Conservation (phyloP, 2,113 vertebrate species). For the Ranitomeya variabilis region DNA sequence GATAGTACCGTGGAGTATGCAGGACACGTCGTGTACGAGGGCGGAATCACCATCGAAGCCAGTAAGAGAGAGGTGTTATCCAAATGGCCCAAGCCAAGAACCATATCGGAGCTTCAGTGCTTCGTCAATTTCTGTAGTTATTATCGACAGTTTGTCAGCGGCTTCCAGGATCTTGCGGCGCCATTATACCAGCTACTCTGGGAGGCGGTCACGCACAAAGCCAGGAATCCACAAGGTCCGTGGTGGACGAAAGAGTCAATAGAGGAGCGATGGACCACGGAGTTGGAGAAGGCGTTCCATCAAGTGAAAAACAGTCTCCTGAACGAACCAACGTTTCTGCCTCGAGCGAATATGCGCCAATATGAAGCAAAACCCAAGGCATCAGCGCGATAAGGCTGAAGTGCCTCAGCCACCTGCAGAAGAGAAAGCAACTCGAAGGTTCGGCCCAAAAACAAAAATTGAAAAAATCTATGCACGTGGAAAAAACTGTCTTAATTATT, state of each 20-base stretch:
- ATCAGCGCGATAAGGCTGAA: background rate
- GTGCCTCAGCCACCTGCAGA: background rate
- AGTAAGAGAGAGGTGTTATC: background rate
- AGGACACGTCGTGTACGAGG: background rate
- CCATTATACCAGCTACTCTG: background rate
- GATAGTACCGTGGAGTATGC: background rate
- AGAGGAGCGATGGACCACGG: slow-evolving; percentile 7
- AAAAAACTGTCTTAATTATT: background rate
- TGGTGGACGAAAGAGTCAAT: slow-evolving; percentile 20
- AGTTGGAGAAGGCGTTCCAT: background rate
- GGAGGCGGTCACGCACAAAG: background rate
- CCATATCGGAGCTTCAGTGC: background rate
- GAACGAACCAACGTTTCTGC: background rate
- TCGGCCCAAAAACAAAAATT: background rate
- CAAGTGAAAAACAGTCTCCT: background rate
- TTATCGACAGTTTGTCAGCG: background rate
- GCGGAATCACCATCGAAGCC: background rate
- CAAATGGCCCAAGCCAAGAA: background rate
- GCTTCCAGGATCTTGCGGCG: background rate
- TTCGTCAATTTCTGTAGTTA: background rate
- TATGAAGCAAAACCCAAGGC: background rate
- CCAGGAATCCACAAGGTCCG: background rate
- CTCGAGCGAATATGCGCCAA: background rate
- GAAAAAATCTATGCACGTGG: background rate
- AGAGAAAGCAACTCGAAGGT: background rate